Evolutionary conservation across 1,140 invertebrate species (phyloP).

Genomic region (Bombus impatiens): DNA sequence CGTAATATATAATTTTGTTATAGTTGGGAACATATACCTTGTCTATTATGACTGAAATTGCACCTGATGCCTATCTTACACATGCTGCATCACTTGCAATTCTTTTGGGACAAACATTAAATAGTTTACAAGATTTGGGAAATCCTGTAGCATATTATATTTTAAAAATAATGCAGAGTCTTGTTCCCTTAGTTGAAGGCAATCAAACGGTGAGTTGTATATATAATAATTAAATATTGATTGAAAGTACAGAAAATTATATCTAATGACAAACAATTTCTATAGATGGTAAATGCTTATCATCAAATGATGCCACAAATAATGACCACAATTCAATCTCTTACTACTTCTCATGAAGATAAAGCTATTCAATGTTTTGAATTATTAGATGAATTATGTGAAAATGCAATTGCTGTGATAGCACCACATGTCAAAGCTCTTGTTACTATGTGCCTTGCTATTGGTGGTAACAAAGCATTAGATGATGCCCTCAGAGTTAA

Average conservation of each 20-base stretch:
- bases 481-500: slow-evolving; percentile 86
- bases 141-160: slow-evolving; percentile 84
- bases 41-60: slow-evolving; percentile 85
- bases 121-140: slow-evolving; percentile 80
- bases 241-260: neutral
- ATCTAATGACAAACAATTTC: slow-evolving; percentile 23
- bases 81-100: slow-evolving; percentile 83
- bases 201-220: slow-evolving; percentile 83
- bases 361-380: slow-evolving; percentile 87
- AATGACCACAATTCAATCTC: slow-evolving; percentile 84
- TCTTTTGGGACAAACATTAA: slow-evolving; percentile 83
- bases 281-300: slow-evolving; percentile 84
- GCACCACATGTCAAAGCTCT: slow-evolving; percentile 86
- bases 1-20: slow-evolving; percentile 42
- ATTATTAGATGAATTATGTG: slow-evolving; percentile 88
- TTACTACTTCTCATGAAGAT: slow-evolving; percentile 83
- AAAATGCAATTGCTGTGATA: slow-evolving; percentile 86
- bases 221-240: slow-evolving; percentile 1
- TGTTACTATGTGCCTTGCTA: slow-evolving; percentile 86
- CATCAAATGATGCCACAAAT: slow-evolving; percentile 86
- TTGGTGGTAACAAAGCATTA: slow-evolving; percentile 83
- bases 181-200: slow-evolving; percentile 84
- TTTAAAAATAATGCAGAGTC: slow-evolving; percentile 84
- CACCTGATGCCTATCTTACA: slow-evolving; percentile 83
- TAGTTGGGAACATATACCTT: slow-evolving; percentile 87